Evolutionary conservation across 2,797 vertebrate species (phyloP), one percentile per base, ranked within the genome.

Genomic region (Onychomys leucogaster): DNA sequence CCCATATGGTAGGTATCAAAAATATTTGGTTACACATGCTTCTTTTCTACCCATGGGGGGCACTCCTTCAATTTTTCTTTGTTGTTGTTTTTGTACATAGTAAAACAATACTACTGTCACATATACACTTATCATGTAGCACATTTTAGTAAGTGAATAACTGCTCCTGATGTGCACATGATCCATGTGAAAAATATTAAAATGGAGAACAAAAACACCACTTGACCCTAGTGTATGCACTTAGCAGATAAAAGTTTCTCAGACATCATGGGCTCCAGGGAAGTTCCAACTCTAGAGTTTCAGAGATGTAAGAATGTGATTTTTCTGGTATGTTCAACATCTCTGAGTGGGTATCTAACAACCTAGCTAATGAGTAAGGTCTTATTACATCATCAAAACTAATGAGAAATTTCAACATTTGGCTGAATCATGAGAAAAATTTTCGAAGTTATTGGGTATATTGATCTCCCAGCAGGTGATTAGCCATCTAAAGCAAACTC

Each of bases 391-490:
- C 23, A 96, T 96, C 71, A 94, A 81, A 96, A 86, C 95, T 96
- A 97, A 98, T 91, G 84, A 98, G 93, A 6, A 71, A 86, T 95
- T 98, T 96, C 97, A 89, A 27, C 37, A 84, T 93, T 91, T 86
- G 95, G 95, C 17, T 78, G 96, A 97, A 94, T 77, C 96, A 91
- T 67, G 43, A 93, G 67, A 80, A 89, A 21, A 55, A 76, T 6
- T 83, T 83, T 69, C 7, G 69, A 89, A 89, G 93, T 73, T 21
- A 86, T 27, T 76, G 80, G 4, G 23, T 2, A 12, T 0, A 90
- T 87, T 96, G 1, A 93, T 94, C 86, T 97, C 81, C 86, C 25
- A 67, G 89, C 86, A 96, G 81, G 84, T 96, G 6, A 77, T 94
- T 49, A n/a, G 94, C 83, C 88, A 93, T 96, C 76, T 87, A 34